Evolutionary conservation across 2,797 vertebrate genomes (phyloP).

Genomic region (Numenius phaeopus): DNA sequence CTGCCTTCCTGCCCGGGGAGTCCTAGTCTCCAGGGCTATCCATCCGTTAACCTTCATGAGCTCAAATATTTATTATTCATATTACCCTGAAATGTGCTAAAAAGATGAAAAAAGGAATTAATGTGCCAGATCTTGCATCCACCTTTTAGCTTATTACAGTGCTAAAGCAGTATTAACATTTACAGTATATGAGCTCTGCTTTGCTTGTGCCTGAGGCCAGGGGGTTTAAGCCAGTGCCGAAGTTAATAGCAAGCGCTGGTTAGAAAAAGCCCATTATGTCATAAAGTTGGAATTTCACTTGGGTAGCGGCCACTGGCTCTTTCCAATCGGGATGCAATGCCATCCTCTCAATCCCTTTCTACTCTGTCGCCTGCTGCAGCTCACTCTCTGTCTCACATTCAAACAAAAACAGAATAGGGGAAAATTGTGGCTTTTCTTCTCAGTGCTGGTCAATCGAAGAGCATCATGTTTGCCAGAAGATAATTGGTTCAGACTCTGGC

Average conservation of each 20-base stretch:
- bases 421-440: background rate
- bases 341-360: background rate
- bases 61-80: conserved; percentile 74
- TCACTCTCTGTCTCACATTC: background rate
- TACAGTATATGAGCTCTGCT: conserved; percentile 66
- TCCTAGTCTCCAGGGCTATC: conserved; percentile 16
- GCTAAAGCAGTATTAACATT: conserved; percentile 75
- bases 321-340: conserved; percentile 20
- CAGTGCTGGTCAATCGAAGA: background rate
- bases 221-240: conserved; percentile 51
- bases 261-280: conserved; percentile 69
- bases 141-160: conserved; percentile 73
- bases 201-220: conserved; percentile 56
- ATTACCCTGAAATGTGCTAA: conserved; percentile 65
- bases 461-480: background rate
- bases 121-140: conserved; percentile 68
- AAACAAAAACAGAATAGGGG: background rate
- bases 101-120: conserved; percentile 74
- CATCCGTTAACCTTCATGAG: conserved; percentile 52
- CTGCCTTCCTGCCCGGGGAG: background rate
- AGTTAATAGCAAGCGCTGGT: conserved; percentile 63
- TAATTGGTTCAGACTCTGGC: background rate
- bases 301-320: conserved; percentile 52
- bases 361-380: background rate
- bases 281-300: conserved; percentile 66